These are phyloP conservation scores for Ryuthela nishihirai DNA, from an alignment of 2,888 invertebrate genomes.

Conservation along the genomic window DNA sequence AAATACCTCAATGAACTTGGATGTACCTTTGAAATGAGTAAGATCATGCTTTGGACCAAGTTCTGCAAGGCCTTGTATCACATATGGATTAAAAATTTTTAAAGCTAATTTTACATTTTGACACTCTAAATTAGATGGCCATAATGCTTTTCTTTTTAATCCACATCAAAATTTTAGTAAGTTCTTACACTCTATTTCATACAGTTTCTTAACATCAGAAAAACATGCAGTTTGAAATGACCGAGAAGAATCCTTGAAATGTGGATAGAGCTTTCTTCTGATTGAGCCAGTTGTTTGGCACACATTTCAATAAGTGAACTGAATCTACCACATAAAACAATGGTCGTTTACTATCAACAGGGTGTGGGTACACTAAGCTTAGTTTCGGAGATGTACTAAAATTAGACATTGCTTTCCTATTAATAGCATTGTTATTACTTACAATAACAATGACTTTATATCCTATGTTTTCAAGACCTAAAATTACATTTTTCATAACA, in stretches of 20 bases:
- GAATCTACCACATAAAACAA: slow-evolving; percentile 1
- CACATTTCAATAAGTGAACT: not conserved
- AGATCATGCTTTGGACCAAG: not conserved
- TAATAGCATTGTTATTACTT: not conserved
- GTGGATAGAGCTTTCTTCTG: slow-evolving; percentile 5
- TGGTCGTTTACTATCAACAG: not conserved
- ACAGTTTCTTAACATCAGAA: not conserved
- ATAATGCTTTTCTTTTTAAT: slow-evolving; percentile 9
- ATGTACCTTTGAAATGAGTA: not conserved
- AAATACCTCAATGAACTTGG: slow-evolving; percentile 1
- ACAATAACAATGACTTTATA: not conserved
- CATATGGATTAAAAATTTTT: slow-evolving; percentile 1
- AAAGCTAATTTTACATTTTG: slow-evolving; percentile 12
- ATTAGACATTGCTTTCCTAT: not conserved
- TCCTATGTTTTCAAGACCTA: not conserved
- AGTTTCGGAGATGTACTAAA: not conserved
- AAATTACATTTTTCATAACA: not conserved
- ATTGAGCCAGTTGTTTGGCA: slow-evolving; percentile 2
- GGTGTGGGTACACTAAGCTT: not conserved
- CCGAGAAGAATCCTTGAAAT: not conserved
- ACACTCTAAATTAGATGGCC: slow-evolving; percentile 15
- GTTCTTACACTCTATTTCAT: slow-evolving; percentile 5
- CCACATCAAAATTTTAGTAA: slow-evolving; percentile 15
- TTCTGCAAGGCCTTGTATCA: not conserved
- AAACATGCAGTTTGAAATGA: slow-evolving; percentile 1